Evolutionary conservation across 2,113 vertebrate species (phyloP), one percentile per base, ranked within the genome.

Genomic region (Nothocercus julius): DNA sequence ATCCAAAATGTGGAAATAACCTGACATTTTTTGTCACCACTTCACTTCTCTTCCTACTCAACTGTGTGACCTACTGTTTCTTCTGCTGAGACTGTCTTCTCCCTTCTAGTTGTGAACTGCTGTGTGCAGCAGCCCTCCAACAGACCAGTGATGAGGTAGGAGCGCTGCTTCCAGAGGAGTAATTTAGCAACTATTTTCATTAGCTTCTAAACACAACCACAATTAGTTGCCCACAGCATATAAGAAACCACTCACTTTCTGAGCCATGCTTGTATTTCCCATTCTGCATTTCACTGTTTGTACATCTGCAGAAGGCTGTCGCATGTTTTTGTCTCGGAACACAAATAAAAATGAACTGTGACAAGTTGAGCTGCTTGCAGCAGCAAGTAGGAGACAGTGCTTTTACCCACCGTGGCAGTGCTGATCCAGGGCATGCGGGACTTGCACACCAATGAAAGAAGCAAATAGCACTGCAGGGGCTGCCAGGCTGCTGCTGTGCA

Each of bases 101-200:
- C 49, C 62, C 16, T 59, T 53, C 13, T 68, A 83, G 54, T 17
- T 32, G 36, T 7, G 24, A 79, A 22, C 13, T 24, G 72, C 13
- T 7, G 45, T 4, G 4, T n/a, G 16, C 40, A 68, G 72, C 68
- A 70, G n/a, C 42, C 30, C 11, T 25, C 47, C 32, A 24, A 47
- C 24, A 0, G 0, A 11, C 28, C 49, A 28, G 10, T 5, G 12
- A 10, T n/a, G 51, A 70, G 12, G 14, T 9, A 5, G 34, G n/a
- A 85, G 38, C 34, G 54, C 5, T 2, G 0, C 36, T 45, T 36
- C 30, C 47, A 45, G 1, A 38, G 11, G 3, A 83, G 24, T 36
- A 28, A 53, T 27, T 45, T 40, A 45, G 32, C 53, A 11, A 10
- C n/a, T 14, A 11, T 69, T 64, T 70, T 36, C 10, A 4, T 7